phyloP scores from a whole-genome alignment of 2,888 invertebrate genomes.

The Caenorhabditis plicata region DNA sequence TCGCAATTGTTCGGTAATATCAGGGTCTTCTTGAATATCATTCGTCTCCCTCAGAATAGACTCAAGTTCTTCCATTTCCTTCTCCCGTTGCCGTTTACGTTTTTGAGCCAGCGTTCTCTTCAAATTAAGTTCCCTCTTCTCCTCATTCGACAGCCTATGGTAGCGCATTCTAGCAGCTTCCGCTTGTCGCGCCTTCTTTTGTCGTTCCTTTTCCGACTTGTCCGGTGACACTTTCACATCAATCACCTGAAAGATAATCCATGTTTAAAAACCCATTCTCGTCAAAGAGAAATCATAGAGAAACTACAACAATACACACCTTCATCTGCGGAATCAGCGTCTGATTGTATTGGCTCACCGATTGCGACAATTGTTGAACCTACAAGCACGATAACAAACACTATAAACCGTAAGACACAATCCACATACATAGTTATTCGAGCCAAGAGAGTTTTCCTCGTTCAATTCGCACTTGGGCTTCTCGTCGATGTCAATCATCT shows the following conservation, averaged over 20 bases:
- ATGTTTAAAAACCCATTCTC: neutral
- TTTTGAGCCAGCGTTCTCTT: slow-evolving; percentile 64
- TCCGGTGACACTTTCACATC: slow-evolving; percentile 29
- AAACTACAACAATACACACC: slow-evolving; percentile 9
- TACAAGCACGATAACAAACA: slow-evolving; percentile 3
- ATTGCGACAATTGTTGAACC: slow-evolving; percentile 22
- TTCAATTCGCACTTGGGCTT: too few relatives aligned
- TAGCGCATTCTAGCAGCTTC: slow-evolving; percentile 63
- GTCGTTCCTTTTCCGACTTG: slow-evolving; percentile 52
- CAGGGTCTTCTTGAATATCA: slow-evolving; percentile 63
- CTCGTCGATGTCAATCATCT: too few relatives aligned
- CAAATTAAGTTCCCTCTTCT: slow-evolving; percentile 62
- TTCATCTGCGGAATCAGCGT: slow-evolving; percentile 11
- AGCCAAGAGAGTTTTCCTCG: too few relatives aligned
- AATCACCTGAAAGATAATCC: neutral
- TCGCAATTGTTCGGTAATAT: slow-evolving; percentile 61
- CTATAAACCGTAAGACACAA: too few relatives aligned
- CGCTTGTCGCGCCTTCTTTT: slow-evolving; percentile 61
- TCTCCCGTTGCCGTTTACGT: slow-evolving; percentile 63
- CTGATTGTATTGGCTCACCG: slow-evolving; percentile 19
- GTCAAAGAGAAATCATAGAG: neutral
- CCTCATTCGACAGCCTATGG: slow-evolving; percentile 57
- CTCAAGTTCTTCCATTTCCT: slow-evolving; percentile 63
- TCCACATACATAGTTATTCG: too few relatives aligned
- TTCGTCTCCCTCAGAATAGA: slow-evolving; percentile 58